Evolutionary conservation across 37 sponge, comb jelly and placozoan species (phyloP).

Genomic region (Bolinopsis microptera): DNA sequence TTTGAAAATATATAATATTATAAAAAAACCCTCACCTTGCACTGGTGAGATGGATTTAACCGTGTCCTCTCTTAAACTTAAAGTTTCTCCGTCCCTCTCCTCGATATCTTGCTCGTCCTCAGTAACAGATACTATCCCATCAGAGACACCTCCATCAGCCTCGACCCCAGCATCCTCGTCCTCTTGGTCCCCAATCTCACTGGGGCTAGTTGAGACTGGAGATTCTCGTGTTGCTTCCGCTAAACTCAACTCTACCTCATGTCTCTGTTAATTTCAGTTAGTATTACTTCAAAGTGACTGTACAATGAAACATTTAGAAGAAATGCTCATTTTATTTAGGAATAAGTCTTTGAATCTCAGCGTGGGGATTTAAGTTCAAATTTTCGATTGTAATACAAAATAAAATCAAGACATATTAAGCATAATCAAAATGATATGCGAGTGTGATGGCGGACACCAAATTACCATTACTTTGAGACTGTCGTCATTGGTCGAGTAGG

Average conservation of each 20-base stretch:
- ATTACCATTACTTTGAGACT: not conserved
- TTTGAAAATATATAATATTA: too few species aligned
- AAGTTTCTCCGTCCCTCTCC: not conserved
- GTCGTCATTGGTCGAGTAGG: constrained; percentile 28
- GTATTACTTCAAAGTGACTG: too few species aligned
- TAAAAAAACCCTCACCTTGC: too few species aligned
- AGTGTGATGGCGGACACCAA: too few species aligned
- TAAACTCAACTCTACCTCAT: not conserved
- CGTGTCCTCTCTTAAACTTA: not conserved
- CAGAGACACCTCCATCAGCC: not conserved
- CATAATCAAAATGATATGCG: too few species aligned
- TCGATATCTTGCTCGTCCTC: constrained; percentile 9
- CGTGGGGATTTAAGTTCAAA: too few species aligned
- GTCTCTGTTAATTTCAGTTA: too few species aligned
- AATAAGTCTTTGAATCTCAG: too few species aligned
- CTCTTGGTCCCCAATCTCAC: not conserved
- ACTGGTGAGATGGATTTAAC: not conserved
- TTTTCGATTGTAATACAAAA: too few species aligned
- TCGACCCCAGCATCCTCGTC: not conserved
- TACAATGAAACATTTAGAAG: too few species aligned
- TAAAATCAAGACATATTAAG: too few species aligned
- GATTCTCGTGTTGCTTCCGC: constrained; percentile 40
- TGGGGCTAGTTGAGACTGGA: not conserved
- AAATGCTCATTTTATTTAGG: too few species aligned
- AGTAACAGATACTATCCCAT: not conserved